Conservation (phyloP, 2,888 invertebrate species). For the Trisateles emortualis region DNA sequence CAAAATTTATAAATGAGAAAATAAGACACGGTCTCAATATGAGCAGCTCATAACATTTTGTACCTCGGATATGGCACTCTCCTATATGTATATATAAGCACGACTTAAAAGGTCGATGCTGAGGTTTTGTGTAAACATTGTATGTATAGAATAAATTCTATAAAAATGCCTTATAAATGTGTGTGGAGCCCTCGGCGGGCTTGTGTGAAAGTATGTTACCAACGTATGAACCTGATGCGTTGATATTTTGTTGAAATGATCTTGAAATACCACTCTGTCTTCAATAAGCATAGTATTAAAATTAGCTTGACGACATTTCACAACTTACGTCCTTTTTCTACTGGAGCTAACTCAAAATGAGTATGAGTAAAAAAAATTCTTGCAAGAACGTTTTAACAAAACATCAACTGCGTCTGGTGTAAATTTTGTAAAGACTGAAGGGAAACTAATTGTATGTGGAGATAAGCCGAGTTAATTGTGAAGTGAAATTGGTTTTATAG, state of each 20-base stretch:
- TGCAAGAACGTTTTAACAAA: conserved; percentile 14
- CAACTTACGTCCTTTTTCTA: too few relatives aligned
- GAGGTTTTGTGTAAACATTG: conserved; percentile 42
- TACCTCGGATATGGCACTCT: conserved; percentile 55
- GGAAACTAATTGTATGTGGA: conserved; percentile 54
- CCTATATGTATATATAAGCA: conserved; percentile 48
- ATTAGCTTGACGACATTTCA: too few relatives aligned
- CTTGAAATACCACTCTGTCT: conserved; percentile 11
- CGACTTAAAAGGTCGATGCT: conserved; percentile 36
- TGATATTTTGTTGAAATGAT: conserved; percentile 33
- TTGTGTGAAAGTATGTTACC: conserved; percentile 55
- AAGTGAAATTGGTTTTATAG: conserved; percentile 61
- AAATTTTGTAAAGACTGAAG: conserved; percentile 72
- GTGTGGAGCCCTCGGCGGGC: conserved; percentile 51
- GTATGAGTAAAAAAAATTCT: too few relatives aligned
- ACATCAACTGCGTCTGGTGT: conserved; percentile 29
- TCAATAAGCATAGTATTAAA: background rate
- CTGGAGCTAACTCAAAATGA: too few relatives aligned
- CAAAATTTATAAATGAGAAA: conserved; percentile 17
- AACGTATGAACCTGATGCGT: conserved; percentile 47
- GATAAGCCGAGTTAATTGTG: conserved; percentile 50
- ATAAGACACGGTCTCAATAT: conserved; percentile 29
- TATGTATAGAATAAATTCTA: conserved; percentile 59
- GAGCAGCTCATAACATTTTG: conserved; percentile 54
- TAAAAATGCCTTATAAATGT: conserved; percentile 73